Percentiles rank a stretch among this genome's conserved stretches.
phyloP scores from a whole-genome alignment of 2,113 vertebrate species.

The Otus sunia region DNA sequence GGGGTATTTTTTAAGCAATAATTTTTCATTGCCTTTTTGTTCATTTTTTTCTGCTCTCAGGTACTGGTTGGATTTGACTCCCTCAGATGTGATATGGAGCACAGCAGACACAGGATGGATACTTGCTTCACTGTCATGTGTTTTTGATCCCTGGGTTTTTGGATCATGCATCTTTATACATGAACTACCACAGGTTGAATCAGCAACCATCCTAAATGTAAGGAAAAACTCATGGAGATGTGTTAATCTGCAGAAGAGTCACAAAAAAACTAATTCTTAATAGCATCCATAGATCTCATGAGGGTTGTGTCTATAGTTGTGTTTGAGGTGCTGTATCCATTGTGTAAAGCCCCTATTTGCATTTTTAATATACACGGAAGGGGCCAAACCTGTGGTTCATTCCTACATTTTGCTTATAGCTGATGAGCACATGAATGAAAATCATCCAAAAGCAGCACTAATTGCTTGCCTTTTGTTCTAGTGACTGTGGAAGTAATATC shows the following conservation, averaged over 20 bases:
- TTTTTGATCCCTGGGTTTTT: constrained; percentile 79
- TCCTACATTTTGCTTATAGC: neutral
- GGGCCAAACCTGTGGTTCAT: neutral
- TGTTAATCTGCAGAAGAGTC: neutral
- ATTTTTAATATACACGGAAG: neutral
- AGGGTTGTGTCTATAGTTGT: neutral
- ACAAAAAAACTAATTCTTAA: neutral
- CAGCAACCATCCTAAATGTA: constrained; percentile 73
- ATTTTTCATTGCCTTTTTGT: neutral
- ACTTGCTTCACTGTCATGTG: constrained; percentile 52
- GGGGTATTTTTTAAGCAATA: neutral
- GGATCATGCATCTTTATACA: constrained; percentile 80
- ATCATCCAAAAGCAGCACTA: neutral
- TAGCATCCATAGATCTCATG: neutral
- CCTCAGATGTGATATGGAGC: constrained; percentile 74
- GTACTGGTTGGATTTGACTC: constrained; percentile 75
- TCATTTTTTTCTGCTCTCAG: constrained; percentile 18
- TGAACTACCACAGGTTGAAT: constrained; percentile 66
- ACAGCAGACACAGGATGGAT: constrained; percentile 84
- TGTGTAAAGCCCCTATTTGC: neutral
- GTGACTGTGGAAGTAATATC: neutral
- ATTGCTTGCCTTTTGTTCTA: neutral
- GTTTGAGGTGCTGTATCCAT: neutral
- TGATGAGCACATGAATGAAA: neutral
- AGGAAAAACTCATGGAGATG: neutral